Evolutionary conservation across 2,888 invertebrate genomes (phyloP).

Genomic region (Drosophila nr. perissopoda): DNA sequence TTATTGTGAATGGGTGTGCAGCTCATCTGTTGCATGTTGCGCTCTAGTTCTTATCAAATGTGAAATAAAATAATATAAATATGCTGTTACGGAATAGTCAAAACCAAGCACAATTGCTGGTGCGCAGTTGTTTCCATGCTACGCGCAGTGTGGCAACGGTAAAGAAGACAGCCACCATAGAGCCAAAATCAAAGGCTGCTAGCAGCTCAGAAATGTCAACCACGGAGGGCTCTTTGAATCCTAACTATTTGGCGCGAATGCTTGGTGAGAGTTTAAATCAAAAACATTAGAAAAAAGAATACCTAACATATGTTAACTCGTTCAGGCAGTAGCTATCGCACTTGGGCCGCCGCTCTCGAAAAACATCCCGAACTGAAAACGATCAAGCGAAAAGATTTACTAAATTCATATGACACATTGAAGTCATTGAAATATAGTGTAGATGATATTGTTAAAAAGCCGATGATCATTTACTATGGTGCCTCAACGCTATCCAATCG

Average conservation of each 20-base stretch:
- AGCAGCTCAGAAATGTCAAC: conserved; percentile 27
- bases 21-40: conserved; percentile 34
- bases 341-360: conserved; percentile 70
- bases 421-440: conserved; percentile 85
- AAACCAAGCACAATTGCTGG: conserved; percentile 39
- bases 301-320: not conserved
- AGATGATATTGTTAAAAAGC: conserved; percentile 86
- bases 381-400: conserved; percentile 77
- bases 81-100: conserved; percentile 61
- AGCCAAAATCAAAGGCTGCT: conserved; percentile 21
- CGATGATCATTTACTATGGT: conserved; percentile 87
- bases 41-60: not conserved
- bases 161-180: conserved; percentile 24
- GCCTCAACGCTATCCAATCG: conserved; percentile 87
- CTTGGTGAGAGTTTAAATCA: conserved; percentile 48
- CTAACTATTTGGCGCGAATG: conserved; percentile 56
- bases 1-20: conserved; percentile 17
- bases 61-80: conserved; percentile 34
- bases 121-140: conserved; percentile 29
- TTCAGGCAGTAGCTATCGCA: conserved; percentile 71
- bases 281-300: not conserved
- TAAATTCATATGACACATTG: conserved; percentile 68
- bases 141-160: conserved; percentile 30
- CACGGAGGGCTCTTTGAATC: conserved; percentile 58
- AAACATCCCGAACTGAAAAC: conserved; percentile 79